Base-by-base conservation (phyloP, 2,888 invertebrate genomes). In the Drosophila neonasuta region DNA sequence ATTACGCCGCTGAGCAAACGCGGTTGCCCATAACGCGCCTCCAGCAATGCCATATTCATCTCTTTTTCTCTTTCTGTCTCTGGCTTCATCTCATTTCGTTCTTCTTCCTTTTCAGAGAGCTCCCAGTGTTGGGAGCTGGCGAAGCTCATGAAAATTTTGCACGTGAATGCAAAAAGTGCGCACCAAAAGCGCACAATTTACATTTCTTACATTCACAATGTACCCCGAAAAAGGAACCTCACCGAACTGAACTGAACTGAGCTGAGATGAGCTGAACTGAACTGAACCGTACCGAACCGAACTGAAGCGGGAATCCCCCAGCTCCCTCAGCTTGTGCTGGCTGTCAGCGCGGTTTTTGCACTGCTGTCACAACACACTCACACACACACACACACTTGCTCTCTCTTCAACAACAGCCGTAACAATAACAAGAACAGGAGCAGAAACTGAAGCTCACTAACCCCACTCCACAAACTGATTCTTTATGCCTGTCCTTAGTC, bases 131-230 rank as follows among this genome's bases (percentile, higher is more conserved):
- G 68, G 50, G 4, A 60, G 72, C 57, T 45, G 68, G 68, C 45
- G 59, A 52, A 68, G 82, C 77, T 82, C 79, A 85, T 85, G 79
- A 82, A 79, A 68, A 80, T 80, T 85, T 80, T 80, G 85, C 80
- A 80, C 86, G 86, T 80, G 84, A 83, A 83, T 83, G 75, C 83
- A 80, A 78, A 84, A 85, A 84, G 73, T 76, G 85, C 79, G 59
- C 69, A 80, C 68, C 83, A 71, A 83, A 80, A 82, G 71, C 80
- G 68, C 73, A 81, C 79, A 86, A 81, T 81, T 86, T 81, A 84
- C 80, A 81, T 81, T 81, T 86, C 80, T 86, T 86, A 84, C 87
- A 81, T 69, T 86, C 65, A 68, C 73, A 79, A 67, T 75, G 69
- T 57, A 11, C 48, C 44, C 55, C 36, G 36, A 50, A 41, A 58